Evolutionary conservation across 1,140 invertebrate genomes (phyloP).

Genomic region (Aphelinus atriplicis): DNA sequence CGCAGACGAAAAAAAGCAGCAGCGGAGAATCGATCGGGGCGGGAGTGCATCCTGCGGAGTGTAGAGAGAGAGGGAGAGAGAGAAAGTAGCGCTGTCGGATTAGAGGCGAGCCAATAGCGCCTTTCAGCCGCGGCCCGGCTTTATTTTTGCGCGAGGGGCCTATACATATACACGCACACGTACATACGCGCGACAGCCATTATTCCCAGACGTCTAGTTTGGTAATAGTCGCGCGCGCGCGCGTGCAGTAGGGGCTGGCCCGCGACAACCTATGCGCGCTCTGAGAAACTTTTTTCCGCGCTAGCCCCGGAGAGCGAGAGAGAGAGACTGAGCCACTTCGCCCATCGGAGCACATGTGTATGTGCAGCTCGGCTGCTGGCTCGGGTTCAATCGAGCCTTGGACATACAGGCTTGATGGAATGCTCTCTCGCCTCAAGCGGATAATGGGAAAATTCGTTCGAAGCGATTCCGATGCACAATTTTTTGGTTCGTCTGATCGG

Average conservation of each 20-base stretch:
- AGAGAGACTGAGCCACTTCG: no score
- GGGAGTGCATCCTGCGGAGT: slow-evolving; percentile 31
- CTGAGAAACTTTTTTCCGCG: background rate
- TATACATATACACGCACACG: background rate
- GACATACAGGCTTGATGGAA: no score
- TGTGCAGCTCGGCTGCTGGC: background rate
- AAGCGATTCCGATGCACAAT: no score
- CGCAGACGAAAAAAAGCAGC: slow-evolving; percentile 9
- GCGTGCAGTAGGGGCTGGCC: slow-evolving; percentile 3
- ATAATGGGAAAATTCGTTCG: no score
- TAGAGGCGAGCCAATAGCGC: slow-evolving; percentile 24
- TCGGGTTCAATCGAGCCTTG: no score
- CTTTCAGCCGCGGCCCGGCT: slow-evolving; percentile 6
- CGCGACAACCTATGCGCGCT: no score
- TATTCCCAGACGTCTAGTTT: slow-evolving; percentile 38
- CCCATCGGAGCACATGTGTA: background rate
- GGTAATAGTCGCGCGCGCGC: slow-evolving; percentile 30
- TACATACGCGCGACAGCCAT: background rate
- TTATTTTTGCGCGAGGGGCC: slow-evolving; percentile 36
- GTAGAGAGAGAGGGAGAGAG: background rate
- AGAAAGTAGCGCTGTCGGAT: slow-evolving; percentile 9
- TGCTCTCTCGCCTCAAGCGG: no score
- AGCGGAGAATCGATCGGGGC: slow-evolving; percentile 24
- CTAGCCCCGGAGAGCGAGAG: no score
- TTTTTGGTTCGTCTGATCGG: no score